Evolutionary conservation across 2,888 invertebrate genomes (phyloP).

Genomic region (Drosophila siamana): DNA sequence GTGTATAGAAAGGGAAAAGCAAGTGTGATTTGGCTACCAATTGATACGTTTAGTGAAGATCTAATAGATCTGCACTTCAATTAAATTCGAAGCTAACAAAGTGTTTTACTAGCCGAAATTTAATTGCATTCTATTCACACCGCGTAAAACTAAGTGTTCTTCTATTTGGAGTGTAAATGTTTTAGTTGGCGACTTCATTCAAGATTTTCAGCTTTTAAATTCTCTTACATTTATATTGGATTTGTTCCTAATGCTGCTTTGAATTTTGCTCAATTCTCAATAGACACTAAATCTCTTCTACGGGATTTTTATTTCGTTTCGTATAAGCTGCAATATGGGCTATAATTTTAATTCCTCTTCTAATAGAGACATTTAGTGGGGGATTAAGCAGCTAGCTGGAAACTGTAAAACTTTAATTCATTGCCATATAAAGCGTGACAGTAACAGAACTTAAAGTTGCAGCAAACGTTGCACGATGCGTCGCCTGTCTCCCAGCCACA

Average conservation of each 20-base stretch:
- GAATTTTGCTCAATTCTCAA: not conserved
- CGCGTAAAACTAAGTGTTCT: too few species aligned
- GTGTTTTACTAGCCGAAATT: too few species aligned
- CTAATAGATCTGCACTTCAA: not conserved
- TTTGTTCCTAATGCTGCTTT: too few species aligned
- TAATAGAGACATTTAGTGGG: constrained; percentile 24
- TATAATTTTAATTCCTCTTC: constrained; percentile 11
- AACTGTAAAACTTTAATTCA: constrained; percentile 17
- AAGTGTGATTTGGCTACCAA: not conserved
- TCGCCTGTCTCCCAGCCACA: not conserved
- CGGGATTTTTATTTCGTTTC: not conserved
- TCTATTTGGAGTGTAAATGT: too few species aligned
- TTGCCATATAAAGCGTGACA: constrained; percentile 31
- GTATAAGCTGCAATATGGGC: not conserved
- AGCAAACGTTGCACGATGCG: not conserved
- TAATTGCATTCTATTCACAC: too few species aligned
- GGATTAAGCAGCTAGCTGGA: constrained; percentile 11
- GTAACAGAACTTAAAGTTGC: constrained; percentile 18
- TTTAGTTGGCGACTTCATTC: too few species aligned
- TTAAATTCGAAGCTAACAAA: not conserved
- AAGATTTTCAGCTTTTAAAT: too few species aligned
- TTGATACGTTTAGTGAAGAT: constrained; percentile 13
- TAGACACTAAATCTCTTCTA: not conserved
- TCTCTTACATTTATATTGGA: too few species aligned
- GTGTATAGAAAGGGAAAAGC: not conserved